A percentile compares a stretch with the other conserved stretches of the same genome.
These are phyloP conservation scores for Reticulitermes speratus DNA, from an alignment of 1,140 invertebrate species.

Conservation along the genomic window DNA sequence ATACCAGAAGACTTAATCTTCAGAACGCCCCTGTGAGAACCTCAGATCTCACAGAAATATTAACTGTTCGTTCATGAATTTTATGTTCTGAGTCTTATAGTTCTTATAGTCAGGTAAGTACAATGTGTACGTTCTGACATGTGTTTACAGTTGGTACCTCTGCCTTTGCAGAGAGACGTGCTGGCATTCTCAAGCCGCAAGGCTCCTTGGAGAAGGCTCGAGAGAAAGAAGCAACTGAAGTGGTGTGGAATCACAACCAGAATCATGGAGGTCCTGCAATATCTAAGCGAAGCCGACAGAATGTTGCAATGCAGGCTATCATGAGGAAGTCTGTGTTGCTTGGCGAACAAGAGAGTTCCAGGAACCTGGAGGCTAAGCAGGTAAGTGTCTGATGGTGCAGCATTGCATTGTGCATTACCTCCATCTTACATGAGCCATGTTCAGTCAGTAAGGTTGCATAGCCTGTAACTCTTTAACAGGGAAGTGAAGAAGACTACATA, in stretches of 20 bases:
- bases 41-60: too few relatives aligned
- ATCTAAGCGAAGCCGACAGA: slow-evolving; percentile 56
- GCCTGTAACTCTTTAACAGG: too few relatives aligned
- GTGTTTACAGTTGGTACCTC: slow-evolving; percentile 14
- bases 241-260: slow-evolving; percentile 37
- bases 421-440: too few relatives aligned
- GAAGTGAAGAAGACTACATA: too few relatives aligned
- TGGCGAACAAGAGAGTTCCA: slow-evolving; percentile 39
- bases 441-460: too few relatives aligned
- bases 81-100: too few relatives aligned
- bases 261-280: slow-evolving; percentile 44
- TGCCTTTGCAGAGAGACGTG: slow-evolving; percentile 52
- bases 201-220: slow-evolving; percentile 62
- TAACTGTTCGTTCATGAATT: too few relatives aligned
- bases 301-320: slow-evolving; percentile 76
- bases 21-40: too few relatives aligned
- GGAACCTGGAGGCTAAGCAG: slow-evolving; percentile 58
- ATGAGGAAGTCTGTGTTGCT: slow-evolving; percentile 54
- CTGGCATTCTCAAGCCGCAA: slow-evolving; percentile 69
- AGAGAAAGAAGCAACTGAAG: slow-evolving; percentile 46
- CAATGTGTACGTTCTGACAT: too few relatives aligned
- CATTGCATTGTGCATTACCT: not conserved
- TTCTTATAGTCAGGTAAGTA: too few relatives aligned
- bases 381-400: slow-evolving; percentile 40
- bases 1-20: too few relatives aligned